These are phyloP conservation scores for Scaptomyza parva DNA, from an alignment of 2,888 invertebrate genomes.

Conservation along the genomic window DNA sequence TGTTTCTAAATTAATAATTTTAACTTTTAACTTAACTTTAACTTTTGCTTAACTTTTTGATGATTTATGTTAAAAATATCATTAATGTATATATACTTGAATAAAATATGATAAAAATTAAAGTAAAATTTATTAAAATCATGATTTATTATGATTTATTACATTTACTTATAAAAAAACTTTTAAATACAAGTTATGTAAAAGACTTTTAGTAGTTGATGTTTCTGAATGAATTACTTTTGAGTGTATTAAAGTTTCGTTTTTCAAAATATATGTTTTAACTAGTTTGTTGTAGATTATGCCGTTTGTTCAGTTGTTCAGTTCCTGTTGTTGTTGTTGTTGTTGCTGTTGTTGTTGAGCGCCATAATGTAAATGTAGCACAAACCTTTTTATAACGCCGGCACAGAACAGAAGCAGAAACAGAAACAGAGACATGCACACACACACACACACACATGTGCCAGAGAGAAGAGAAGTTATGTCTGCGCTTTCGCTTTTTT, in stretches of 20 bases:
- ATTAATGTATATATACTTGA: no score
- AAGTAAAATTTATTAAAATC: no score
- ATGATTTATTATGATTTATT: no score
- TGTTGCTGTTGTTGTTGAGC: slow-evolving; percentile 69
- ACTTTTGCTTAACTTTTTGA: no score
- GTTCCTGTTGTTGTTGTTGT: slow-evolving; percentile 71
- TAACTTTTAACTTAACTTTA: no score
- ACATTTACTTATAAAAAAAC: no score
- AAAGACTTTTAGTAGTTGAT: no score
- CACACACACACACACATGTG: no score
- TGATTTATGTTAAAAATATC: no score
- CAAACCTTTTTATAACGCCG: slow-evolving; percentile 78
- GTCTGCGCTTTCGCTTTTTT: slow-evolving; percentile 78
- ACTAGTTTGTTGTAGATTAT: slow-evolving; percentile 67
- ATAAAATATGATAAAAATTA: no score
- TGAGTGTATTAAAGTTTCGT: slow-evolving; percentile 22
- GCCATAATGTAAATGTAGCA: slow-evolving; percentile 79
- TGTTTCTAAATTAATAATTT: no score
- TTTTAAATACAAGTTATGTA: no score
- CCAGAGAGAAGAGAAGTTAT: slow-evolving; percentile 72
- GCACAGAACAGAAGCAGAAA: slow-evolving; percentile 43
- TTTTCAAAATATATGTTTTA: slow-evolving; percentile 3
- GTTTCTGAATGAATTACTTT: not conserved
- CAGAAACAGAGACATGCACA: slow-evolving; percentile 34
- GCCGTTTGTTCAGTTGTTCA: slow-evolving; percentile 76